Base-by-base conservation (phyloP, 1,140 invertebrate species). In the Acromyrmex echinatior region DNA sequence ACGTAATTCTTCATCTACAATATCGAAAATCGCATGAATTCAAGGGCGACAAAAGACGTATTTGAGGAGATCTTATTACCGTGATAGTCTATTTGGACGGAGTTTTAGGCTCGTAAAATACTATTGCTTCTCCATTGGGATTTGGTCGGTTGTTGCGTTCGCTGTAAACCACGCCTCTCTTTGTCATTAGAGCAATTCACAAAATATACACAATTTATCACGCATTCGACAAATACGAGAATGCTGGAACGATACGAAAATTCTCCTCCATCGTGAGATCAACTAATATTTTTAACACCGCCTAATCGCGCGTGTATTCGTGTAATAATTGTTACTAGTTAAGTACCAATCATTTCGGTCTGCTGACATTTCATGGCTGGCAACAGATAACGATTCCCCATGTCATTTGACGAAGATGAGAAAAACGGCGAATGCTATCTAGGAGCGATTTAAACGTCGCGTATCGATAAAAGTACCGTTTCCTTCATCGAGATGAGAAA, bases 391-490 rank as follows among this genome's bases (percentile, higher is more conserved):
- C 28, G 70, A 84, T 63, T 74, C 39, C 25, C 25, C 39, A 25
- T 18, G 65, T 9, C 28, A 25, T 21, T 51, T 53, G 25, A 82
- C 25, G 25, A 60, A 45, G 25, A 4, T 45, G 66, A 58, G 14
- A 73, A 82, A 66, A 79, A 79, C 6, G 39, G 39, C 14, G n/a
- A 79, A 10, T 39, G 60, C 25, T 79, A 14, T 79, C 39, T 25
- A 51, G 7, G 4, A 35, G n/a, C 25, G 28, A 35, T 39, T 81
- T 28, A 58, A 71, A 71, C 35, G 25, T 63, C 25, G 53, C 25
- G 53, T 60, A 56, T 76, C 18, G 51, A 78, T 78, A 78, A 79
- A 86, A 78, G 62, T 78, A 63, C 60, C 74, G 73, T 66, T 82
- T 66, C 21, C 39, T 35, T 51, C 18, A 49, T 10, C 6, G 31